Conservation (phyloP, 2,888 invertebrate genomes). For the Agonopterix subpropinquella region DNA sequence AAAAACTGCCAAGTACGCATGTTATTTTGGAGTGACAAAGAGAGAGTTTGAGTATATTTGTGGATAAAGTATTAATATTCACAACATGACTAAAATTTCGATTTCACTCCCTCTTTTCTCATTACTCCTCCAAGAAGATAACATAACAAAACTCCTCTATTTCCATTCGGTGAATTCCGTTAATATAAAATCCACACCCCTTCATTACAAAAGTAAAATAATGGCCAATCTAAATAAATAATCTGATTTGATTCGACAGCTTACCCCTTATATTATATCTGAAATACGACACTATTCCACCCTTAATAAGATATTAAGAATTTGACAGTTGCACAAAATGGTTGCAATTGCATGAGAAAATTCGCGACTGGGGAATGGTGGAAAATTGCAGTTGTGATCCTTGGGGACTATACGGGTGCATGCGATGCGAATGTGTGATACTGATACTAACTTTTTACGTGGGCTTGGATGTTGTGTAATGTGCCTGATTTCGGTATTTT, state of each 20-base stretch:
- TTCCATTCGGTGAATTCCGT: too few species aligned
- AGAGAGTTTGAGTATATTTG: too few species aligned
- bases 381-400: conserved; percentile 12
- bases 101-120: too few species aligned
- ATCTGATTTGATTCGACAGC: conserved; percentile 5
- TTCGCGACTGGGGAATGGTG: conserved; percentile 2
- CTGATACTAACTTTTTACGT: too few species aligned
- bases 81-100: too few species aligned
- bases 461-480: too few species aligned
- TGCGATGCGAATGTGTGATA: not conserved
- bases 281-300: conserved; percentile 1
- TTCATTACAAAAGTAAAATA: conserved; percentile 9
- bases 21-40: too few species aligned
- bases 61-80: too few species aligned
- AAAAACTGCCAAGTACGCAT: too few species aligned
- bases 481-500: too few species aligned
- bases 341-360: conserved; percentile 2
- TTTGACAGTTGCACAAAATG: conserved; percentile 20
- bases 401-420: conserved; percentile 9
- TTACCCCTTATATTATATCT: conserved; percentile 1
- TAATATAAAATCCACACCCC: not conserved
- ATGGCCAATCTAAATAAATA: conserved; percentile 9
- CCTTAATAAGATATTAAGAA: conserved; percentile 1
- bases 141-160: too few species aligned
- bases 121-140: too few species aligned